Base-by-base conservation (phyloP, 2,888 invertebrate genomes). In the Abscondita cerata region DNA sequence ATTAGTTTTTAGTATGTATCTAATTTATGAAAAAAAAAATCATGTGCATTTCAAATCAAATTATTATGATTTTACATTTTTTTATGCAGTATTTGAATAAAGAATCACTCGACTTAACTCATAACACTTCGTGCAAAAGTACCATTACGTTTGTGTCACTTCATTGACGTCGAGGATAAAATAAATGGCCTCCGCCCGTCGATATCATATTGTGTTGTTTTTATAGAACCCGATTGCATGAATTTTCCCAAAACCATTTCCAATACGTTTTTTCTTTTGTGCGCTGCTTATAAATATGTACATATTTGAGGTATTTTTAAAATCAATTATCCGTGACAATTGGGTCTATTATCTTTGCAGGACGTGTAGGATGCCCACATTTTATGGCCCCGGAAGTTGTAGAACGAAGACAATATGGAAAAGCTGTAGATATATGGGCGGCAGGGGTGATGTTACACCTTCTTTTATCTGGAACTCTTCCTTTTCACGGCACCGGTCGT, bases 361-460 rank as follows among this genome's bases (percentile, higher is more conserved):
- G 93, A 79, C 91, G 96, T 66, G 92, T 98, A 64, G 98, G 98
- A 34, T 96, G 96, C 59, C 95, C 97, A 11, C 95, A 96, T 81
- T 99, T 96, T 81, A 98, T 98, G 96, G 94, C 98, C 1, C 98
- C 99, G 0, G 99, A 99, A 83, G 93, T 99, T 67, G 93, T 98
- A 15, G 90, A 93, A 65, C 87, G 93, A 75, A 90, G 93, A 80
- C 87, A 93, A 72, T 95, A 95, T 82, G 93, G 94, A 34, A 97
- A 97, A 79, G 92, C 96, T 0, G 95, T 96, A 68, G 99, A 99
- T 81, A 94, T 98, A 61, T 99, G 99, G 99, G 93, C 96, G 31
- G 95, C 96, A 20, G 98, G 99, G 8, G 93, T 98, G 54, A 85
- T 98, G 72, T 85, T 99, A 44, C 98, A 97, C 80, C 91, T 97